Conservation (phyloP, 2,113 vertebrate genomes). For the Tiliqua scincoides region DNA sequence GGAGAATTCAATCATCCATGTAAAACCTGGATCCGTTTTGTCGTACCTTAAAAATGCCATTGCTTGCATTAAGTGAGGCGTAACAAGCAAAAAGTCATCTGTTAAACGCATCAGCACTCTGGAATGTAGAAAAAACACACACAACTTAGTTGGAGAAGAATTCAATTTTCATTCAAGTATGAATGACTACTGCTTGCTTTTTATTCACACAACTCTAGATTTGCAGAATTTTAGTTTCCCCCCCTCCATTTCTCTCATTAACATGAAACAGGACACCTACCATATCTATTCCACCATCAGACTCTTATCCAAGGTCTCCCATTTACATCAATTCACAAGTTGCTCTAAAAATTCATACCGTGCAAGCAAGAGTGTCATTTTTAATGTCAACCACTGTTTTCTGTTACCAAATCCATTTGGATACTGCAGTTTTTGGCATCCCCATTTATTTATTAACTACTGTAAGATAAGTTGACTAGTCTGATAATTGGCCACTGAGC, state of each 20-base stretch:
- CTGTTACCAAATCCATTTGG: not conserved
- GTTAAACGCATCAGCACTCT: conserved; percentile 90
- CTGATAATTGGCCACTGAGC: not conserved
- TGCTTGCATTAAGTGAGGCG: conserved; percentile 84
- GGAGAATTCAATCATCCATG: not conserved
- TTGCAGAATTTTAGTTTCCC: not conserved
- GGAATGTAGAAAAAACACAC: conserved; percentile 26
- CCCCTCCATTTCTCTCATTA: not conserved
- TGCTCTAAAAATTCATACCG: not conserved
- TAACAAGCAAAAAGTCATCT: conserved; percentile 94
- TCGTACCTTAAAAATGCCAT: conserved; percentile 86
- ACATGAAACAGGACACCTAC: not conserved
- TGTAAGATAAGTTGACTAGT: not conserved
- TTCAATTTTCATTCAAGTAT: not conserved
- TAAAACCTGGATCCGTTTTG: not conserved
- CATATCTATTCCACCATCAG: not conserved
- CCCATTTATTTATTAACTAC: not conserved
- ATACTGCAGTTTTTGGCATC: not conserved
- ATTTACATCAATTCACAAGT: not conserved
- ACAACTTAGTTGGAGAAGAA: not conserved
- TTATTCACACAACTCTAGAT: not conserved
- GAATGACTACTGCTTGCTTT: not conserved
- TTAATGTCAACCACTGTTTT: not conserved
- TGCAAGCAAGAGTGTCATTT: not conserved
- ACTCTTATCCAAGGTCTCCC: not conserved